Conservation (phyloP, 2,113 vertebrate genomes). For the Hypanus sabinus region DNA sequence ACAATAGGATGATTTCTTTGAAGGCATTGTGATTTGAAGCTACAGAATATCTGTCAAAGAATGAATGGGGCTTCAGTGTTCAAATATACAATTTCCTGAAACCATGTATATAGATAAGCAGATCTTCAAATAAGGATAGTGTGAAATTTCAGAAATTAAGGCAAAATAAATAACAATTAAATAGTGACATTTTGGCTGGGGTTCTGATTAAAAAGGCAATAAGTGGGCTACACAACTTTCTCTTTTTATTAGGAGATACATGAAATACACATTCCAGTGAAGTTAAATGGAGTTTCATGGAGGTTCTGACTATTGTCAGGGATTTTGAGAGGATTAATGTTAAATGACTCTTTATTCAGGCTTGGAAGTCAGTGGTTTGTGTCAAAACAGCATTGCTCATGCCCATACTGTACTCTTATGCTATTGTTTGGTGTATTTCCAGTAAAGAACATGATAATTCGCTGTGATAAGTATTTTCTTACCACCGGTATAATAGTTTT, state of each 20-base stretch:
- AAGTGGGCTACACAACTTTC: neutral
- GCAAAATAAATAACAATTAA: neutral
- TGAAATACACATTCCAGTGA: neutral
- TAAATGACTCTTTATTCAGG: neutral
- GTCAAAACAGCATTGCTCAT: neutral
- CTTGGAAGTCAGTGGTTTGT: neutral
- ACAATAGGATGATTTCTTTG: neutral
- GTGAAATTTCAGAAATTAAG: neutral
- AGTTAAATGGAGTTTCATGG: neutral
- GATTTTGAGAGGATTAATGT: neutral
- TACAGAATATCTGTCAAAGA: neutral
- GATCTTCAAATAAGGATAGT: neutral
- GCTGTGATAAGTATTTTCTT: neutral
- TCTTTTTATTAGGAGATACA: neutral
- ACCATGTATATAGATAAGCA: neutral
- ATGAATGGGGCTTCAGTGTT: neutral
- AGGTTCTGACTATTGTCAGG: neutral
- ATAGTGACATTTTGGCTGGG: neutral
- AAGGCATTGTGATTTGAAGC: neutral
- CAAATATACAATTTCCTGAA: neutral
- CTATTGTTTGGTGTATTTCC: neutral
- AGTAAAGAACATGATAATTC: neutral
- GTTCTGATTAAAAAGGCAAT: neutral
- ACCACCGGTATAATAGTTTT: too few relatives aligned
- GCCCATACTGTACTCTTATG: too few relatives aligned